Percentiles rank a stretch among this genome's conserved stretches.
These are phyloP conservation scores for Gobiocypris rarus DNA, from an alignment of 2,113 vertebrate genomes.

Conservation along the genomic window DNA sequence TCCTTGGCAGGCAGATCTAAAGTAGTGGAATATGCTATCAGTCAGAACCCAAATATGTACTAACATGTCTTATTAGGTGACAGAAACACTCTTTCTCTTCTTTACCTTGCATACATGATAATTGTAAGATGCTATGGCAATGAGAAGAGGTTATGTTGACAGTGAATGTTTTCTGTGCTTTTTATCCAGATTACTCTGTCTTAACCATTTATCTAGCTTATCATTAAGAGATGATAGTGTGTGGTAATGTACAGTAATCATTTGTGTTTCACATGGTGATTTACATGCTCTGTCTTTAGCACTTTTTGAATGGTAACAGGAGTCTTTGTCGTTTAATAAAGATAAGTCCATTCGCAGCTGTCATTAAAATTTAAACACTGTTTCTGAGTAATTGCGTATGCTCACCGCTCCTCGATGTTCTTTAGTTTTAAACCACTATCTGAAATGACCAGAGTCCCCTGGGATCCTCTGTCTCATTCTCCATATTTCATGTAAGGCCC, in stretches of 20 bases:
- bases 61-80: neutral
- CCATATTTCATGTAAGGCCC: constrained; percentile 7
- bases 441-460: constrained; percentile 17
- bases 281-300: neutral
- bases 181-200: neutral
- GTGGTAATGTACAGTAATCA: neutral
- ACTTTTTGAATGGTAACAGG: neutral
- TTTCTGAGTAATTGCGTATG: neutral
- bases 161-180: neutral
- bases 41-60: constrained; percentile 13
- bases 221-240: neutral
- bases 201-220: neutral
- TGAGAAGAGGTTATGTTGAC: neutral
- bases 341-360: neutral
- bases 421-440: constrained; percentile 3
- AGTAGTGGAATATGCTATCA: neutral
- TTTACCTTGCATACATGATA: neutral
- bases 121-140: neutral
- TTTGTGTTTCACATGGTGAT: neutral
- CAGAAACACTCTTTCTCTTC: neutral
- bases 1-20: neutral
- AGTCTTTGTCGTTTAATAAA: neutral
- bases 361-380: neutral
- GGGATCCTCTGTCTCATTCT: neutral
- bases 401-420: neutral